phyloP scores from a whole-genome alignment of 2,113 vertebrate genomes.

The Lepus europaeus region DNA sequence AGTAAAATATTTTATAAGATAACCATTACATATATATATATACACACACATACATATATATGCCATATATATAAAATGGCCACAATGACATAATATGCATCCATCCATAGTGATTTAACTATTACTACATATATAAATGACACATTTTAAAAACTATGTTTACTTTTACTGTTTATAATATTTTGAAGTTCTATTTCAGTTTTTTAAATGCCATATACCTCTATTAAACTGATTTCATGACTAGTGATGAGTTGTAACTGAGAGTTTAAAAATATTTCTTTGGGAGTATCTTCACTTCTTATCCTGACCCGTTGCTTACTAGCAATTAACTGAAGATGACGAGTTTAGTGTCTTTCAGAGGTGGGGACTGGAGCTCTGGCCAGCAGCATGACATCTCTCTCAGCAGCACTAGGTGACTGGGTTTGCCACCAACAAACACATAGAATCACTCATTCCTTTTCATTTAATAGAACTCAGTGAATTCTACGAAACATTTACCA shows the following conservation, averaged over 20 bases:
- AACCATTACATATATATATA: background rate
- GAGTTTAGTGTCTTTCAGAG: background rate
- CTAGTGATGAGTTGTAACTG: background rate
- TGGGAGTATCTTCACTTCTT: background rate
- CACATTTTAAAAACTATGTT: background rate
- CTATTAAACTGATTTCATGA: background rate
- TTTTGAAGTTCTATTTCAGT: background rate
- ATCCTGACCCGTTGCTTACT: background rate
- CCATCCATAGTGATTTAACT: background rate
- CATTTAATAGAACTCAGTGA: background rate
- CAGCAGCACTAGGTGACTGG: background rate
- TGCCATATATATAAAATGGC: background rate
- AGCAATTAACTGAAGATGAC: background rate
- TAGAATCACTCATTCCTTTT: conserved; percentile 15
- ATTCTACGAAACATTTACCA: conserved; percentile 37
- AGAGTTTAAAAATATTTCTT: background rate
- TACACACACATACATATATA: background rate
- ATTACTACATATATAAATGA: background rate
- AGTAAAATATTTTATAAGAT: conserved; percentile 47
- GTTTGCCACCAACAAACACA: conserved; percentile 51
- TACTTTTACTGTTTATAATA: background rate
- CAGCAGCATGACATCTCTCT: background rate
- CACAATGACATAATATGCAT: background rate
- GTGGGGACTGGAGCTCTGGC: background rate
- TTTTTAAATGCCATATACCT: background rate